Evolutionary conservation across 2,888 invertebrate species (phyloP).

Genomic region (Homarus gammarus): DNA sequence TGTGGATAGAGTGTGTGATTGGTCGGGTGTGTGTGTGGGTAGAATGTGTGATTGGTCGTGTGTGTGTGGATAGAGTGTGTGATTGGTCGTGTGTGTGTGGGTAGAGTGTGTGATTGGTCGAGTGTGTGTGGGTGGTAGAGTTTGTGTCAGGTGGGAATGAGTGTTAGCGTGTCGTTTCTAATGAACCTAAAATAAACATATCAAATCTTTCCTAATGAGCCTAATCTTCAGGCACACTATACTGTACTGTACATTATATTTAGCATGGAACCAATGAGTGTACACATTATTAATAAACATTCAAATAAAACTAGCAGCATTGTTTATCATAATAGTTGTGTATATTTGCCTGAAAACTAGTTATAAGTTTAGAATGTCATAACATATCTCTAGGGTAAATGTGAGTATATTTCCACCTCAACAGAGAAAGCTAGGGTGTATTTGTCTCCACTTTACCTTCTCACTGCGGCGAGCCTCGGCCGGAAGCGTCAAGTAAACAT

Average conservation of each 20-base stretch:
- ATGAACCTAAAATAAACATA: too few relatives aligned
- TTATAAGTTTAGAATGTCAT: neutral
- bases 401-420: neutral
- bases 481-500: constrained; percentile 21
- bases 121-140: too few relatives aligned
- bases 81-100: too few relatives aligned
- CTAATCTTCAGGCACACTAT: too few relatives aligned
- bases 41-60: neutral
- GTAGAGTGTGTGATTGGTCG: neutral
- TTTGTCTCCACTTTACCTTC: constrained; percentile 30
- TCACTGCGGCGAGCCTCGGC: neutral
- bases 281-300: neutral
- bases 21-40: neutral
- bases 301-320: neutral
- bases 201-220: too few relatives aligned
- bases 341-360: neutral
- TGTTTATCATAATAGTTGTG: neutral
- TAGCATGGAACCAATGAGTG: neutral
- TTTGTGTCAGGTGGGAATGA: too few relatives aligned
- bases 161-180: too few relatives aligned
- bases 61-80: too few relatives aligned
- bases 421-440: neutral
- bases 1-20: too few relatives aligned
- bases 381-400: neutral
- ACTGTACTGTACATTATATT: too few relatives aligned